These are phyloP conservation scores for Glyphotaelius pellucidus DNA, from an alignment of 2,888 invertebrate species.

Conservation along the genomic window DNA sequence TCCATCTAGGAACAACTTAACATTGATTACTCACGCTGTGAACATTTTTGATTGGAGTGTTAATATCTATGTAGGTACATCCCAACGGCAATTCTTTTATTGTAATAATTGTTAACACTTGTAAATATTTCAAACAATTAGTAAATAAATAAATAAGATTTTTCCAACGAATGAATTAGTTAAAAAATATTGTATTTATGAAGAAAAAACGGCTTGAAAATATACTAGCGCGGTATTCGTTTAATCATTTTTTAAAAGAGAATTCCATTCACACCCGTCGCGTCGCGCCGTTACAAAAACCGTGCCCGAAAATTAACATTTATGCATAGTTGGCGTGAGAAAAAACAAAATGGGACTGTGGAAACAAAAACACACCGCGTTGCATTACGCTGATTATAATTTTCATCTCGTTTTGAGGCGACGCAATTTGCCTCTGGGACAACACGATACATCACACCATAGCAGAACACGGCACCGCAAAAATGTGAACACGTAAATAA, in stretches of 20 bases:
- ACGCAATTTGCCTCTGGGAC: constrained; percentile 16
- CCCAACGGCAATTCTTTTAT: no score
- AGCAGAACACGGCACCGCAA: not conserved
- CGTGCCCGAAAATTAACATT: constrained; percentile 9
- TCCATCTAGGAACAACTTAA: no score
- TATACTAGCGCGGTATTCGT: not conserved
- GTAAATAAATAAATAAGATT: no score
- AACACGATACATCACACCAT: not conserved
- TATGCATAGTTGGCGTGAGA: not conserved
- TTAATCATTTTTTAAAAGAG: not conserved
- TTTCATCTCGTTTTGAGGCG: constrained; percentile 32
- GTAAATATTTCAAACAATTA: no score
- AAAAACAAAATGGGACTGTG: constrained; percentile 1
- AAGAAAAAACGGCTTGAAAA: not conserved
- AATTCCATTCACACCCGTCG: not conserved
- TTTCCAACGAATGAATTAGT: no score
- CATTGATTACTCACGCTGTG: no score
- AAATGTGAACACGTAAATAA: not conserved
- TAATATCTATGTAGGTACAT: no score
- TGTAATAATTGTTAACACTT: no score
- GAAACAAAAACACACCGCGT: constrained; percentile 29
- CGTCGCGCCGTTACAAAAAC: not conserved
- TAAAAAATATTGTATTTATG: not conserved
- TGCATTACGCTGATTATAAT: constrained; percentile 44
- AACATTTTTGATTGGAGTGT: no score